phyloP scores from a whole-genome alignment of 2,113 vertebrate genomes.

The Lasiurus borealis region DNA sequence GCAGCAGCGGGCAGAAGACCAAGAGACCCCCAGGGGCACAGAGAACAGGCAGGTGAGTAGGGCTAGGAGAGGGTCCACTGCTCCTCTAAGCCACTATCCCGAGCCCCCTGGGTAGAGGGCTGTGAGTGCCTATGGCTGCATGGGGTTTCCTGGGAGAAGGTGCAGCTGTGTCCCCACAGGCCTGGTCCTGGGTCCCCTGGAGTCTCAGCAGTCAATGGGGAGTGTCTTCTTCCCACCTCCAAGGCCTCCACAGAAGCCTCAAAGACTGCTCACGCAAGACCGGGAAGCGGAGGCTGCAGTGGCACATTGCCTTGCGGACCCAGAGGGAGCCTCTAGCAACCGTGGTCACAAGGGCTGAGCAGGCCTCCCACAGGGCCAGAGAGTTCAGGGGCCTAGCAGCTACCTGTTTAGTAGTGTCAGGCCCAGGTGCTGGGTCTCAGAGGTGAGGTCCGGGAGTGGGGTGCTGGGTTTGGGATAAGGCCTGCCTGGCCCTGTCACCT shows the following conservation, averaged over 20 bases:
- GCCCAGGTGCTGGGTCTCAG: not conserved
- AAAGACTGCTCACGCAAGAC: not conserved
- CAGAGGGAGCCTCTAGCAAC: not conserved
- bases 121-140: not conserved
- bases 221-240: not conserved
- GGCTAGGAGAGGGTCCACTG: not conserved
- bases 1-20: constrained; percentile 63
- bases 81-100: not conserved
- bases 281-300: not conserved
- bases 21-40: not conserved
- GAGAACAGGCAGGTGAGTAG: constrained; percentile 20
- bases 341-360: not conserved
- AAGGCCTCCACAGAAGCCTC: constrained; percentile 62
- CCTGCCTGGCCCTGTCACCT: constrained; percentile 21
- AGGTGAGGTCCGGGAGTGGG: constrained; percentile 35
- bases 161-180: not conserved
- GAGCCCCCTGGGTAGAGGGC: not conserved
- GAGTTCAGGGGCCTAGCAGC: not conserved
- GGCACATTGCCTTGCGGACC: not conserved
- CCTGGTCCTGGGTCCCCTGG: not conserved
- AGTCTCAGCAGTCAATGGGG: not conserved
- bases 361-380: not conserved
- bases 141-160: not conserved
- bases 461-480: not conserved
- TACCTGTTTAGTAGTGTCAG: not conserved